Base-by-base conservation (phyloP, 2,113 vertebrate genomes). In the Corythoichthys intestinalis region DNA sequence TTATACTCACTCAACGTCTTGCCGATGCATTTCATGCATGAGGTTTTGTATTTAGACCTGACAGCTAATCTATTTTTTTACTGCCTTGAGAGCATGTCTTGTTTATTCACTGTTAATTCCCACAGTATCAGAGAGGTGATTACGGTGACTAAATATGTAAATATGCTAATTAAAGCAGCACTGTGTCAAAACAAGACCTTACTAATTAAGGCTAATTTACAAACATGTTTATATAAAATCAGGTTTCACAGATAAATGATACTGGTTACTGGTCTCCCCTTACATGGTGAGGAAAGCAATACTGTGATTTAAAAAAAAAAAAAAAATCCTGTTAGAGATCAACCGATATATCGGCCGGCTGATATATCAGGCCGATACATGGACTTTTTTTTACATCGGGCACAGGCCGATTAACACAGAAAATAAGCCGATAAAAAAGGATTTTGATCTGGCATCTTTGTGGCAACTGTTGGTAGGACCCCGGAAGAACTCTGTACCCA, bases 101-200 rank as follows among this genome's bases (percentile, higher is more conserved):
- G 72, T 85, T 75, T 80, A 76, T 71, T 65, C 53, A 61, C 46
- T 71, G 49, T 66, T 64, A 65, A 79, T 75, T 67, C 53, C 54
- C 63, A 54, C 52, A 64, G 70, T 72, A 65, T 71, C 67, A 44
- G 28, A 59, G 75, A 64, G 67, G 60, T 69, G 77, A 79, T 76
- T 73, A 75, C 2, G 12, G 58, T 52, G 62, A 70, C 54, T 69
- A 73, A 83, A 84, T 84, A 84, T 85, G 71, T 77, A 76, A 83
- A 77, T 66, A 80, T 69, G 66, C 54, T 79, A 81, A 89, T 79
- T 81, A 80, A 47, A 63, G 73, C 70, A 64, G 70, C 6, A 1
- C 54, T 54, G 75, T 74, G 71, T 80, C 37, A 15, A 72, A 80
- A 79, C 62, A 64, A 49, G 62, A 44, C 63, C 56, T 28, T 39